A percentile compares a stretch with the other conserved stretches of the same genome.
Evolutionary conservation across 2,888 invertebrate genomes (phyloP).

Genomic region (Pollenia angustigena): DNA sequence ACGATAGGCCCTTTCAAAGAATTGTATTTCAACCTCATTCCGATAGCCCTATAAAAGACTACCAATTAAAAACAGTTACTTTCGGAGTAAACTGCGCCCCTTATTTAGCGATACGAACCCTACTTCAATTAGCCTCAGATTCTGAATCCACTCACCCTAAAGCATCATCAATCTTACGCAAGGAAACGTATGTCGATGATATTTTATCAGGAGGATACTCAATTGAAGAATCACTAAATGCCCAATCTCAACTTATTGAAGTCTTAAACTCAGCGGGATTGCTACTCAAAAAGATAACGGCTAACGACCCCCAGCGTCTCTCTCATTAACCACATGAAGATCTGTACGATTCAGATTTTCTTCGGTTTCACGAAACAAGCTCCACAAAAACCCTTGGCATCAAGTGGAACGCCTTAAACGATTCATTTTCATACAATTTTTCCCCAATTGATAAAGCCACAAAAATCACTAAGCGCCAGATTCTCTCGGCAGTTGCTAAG

Average conservation of each 20-base stretch:
- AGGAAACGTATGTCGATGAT: conserved; percentile 4
- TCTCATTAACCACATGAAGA: background rate
- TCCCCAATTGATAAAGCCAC: background rate
- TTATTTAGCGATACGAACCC: conserved; percentile 56
- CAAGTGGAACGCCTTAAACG: conserved; percentile 30
- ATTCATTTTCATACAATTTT: conserved; percentile 22
- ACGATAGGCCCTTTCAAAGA: conserved; percentile 66
- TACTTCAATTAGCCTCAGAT: conserved; percentile 55
- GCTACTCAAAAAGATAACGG: background rate
- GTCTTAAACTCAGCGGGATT: background rate
- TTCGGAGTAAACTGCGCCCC: conserved; percentile 67
- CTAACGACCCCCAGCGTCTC: background rate
- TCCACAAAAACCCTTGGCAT: conserved; percentile 12
- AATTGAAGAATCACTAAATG: background rate
- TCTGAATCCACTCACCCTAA: conserved; percentile 41
- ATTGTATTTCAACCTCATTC: conserved; percentile 62
- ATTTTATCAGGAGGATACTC: background rate
- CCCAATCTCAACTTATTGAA: background rate
- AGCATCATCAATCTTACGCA: conserved; percentile 24
- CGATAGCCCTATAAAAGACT: conserved; percentile 38
- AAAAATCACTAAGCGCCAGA: background rate
- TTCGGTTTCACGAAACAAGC: background rate
- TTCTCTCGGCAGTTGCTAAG: too few species aligned
- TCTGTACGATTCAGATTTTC: conserved; percentile 12
- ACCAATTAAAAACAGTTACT: conserved; percentile 60